Evolutionary conservation across 2,797 vertebrate genomes (phyloP), one percentile per base, ranked within the genome.

Genomic region (Mycteria americana): DNA sequence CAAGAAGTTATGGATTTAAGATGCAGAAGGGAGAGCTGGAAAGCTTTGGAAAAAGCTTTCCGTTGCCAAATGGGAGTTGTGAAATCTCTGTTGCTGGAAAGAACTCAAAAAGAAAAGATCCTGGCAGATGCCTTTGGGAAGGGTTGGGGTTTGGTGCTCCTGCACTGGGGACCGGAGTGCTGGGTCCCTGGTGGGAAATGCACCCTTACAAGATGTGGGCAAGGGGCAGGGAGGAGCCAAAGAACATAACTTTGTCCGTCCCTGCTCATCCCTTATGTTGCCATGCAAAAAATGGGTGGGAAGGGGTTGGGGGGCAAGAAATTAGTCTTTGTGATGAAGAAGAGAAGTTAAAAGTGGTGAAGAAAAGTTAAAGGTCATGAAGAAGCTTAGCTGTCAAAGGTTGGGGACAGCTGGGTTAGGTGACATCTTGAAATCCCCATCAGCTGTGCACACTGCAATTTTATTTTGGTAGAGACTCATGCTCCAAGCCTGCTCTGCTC

Each of bases 31-130:
- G 53, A 86, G 86, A 88, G 50, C 59, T 88, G 50, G 67, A 67
- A 73, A 76, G 80, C 65, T 92, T 90, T 65, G 83, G 90, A 51
- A 87, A 90, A 94, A 63, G 22, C 50, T 75, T 82, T 79, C 45
- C 0, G 0, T 85, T 96, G 90, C 74, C 86, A 92, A 79, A 76
- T 0, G 6, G 59, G 39, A 88, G 62, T 96, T 91, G 91, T 72
- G 70, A 96, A 92, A 78, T 85, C 1, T 28, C 33, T 59, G 50
- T 75, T 78, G 54, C 83, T 84, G 46, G 65, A 76, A 86, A 22
- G 17, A 63, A 16, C 43, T 81, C 4, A 56, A 17, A 79, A 82
- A 35, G 37, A 81, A 84, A 72, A 65, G 50, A 69, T 96, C 12
- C 37, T 69, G 74, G 59, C 74, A 91, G 83, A 76, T 82, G 46